Percentiles rank a stretch among this genome's conserved stretches.
These are phyloP conservation scores for Malurus elegans DNA, from an alignment of 2,113 vertebrate genomes.

Conservation along the genomic window DNA sequence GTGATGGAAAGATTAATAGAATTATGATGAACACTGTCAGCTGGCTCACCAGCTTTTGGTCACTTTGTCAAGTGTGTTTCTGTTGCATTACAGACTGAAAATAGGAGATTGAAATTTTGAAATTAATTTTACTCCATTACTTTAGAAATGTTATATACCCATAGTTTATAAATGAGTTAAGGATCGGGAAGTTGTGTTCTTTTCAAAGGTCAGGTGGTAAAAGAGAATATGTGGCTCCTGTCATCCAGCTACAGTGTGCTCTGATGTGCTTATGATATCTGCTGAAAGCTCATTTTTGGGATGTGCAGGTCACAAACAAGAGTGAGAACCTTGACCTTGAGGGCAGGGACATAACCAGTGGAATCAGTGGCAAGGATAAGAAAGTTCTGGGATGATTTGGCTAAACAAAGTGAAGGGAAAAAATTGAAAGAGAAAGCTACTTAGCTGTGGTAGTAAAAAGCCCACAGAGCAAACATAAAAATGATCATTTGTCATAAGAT, in stretches of 20 bases:
- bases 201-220: not conserved
- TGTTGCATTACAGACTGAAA: not conserved
- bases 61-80: not conserved
- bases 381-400: not conserved
- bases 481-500: not conserved
- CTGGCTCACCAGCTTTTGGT: not conserved
- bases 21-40: not conserved
- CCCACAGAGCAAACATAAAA: not conserved
- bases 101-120: not conserved
- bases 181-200: not conserved
- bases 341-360: not conserved
- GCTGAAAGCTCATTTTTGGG: not conserved
- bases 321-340: not conserved
- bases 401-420: not conserved
- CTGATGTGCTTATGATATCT: not conserved
- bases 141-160: not conserved
- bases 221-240: not conserved
- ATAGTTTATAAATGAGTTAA: not conserved
- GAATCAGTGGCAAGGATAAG: not conserved
- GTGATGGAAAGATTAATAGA: not conserved
- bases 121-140: not conserved
- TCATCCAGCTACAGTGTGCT: rapidly evolving
- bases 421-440: not conserved
- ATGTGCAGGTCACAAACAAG: not conserved
- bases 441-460: not conserved